Conservation (phyloP, 2,888 invertebrate species). For the Deroplatys truncata region DNA sequence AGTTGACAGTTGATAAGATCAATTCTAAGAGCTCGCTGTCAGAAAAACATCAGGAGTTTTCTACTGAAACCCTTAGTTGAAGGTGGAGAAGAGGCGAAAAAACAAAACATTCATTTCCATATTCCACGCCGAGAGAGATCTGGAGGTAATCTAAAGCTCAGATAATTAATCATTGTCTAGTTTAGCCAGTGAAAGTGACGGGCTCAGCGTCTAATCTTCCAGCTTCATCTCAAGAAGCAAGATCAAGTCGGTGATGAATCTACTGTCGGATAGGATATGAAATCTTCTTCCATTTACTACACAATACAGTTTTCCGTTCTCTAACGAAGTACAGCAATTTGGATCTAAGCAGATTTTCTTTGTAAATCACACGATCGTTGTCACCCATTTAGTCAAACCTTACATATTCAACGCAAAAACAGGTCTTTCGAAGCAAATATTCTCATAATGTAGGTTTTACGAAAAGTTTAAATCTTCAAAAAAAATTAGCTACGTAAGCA, state of each 20-base stretch:
- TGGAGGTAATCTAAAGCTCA: not conserved
- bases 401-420: too few relatives aligned
- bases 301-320: not conserved
- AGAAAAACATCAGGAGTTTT: not conserved
- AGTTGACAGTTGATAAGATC: not conserved
- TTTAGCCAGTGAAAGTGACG: not conserved
- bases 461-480: too few relatives aligned
- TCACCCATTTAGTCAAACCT: too few relatives aligned
- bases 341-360: too few relatives aligned
- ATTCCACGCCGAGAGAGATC: not conserved
- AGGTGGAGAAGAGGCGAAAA: not conserved
- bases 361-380: too few relatives aligned
- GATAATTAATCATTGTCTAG: not conserved
- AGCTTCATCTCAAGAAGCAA: not conserved
- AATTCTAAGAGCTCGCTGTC: not conserved
- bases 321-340: too few relatives aligned
- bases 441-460: too few relatives aligned
- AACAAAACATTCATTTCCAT: not conserved
- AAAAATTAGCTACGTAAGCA: too few relatives aligned
- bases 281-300: not conserved
- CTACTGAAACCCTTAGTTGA: not conserved
- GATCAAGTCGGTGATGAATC: not conserved
- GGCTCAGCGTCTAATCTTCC: not conserved
- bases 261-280: not conserved
- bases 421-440: too few relatives aligned